phyloP scores from a whole-genome alignment of 1,140 invertebrate species.

The Hylaeus anthracinus region DNA sequence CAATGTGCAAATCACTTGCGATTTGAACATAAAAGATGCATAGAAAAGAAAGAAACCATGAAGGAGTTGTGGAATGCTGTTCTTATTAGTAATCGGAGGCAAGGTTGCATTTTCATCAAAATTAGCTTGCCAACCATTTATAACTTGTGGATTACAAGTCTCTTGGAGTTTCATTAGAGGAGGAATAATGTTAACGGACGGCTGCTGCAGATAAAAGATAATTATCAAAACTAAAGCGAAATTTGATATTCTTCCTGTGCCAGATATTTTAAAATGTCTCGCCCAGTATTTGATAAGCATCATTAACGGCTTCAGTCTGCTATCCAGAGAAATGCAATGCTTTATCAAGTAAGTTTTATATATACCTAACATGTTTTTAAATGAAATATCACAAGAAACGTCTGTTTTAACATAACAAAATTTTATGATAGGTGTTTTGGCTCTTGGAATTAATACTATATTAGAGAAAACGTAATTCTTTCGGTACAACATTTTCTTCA shows the following conservation, averaged over 20 bases:
- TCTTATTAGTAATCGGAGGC: constrained; percentile 47
- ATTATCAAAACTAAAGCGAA: constrained; percentile 84
- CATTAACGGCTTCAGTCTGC: constrained; percentile 82
- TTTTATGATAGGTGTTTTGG: constrained; percentile 88
- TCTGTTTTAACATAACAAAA: constrained; percentile 82
- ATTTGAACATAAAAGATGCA: constrained; percentile 79
- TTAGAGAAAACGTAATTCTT: constrained; percentile 78
- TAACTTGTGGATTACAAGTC: constrained; percentile 55
- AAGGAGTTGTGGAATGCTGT: constrained; percentile 78
- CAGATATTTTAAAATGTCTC: constrained; percentile 81
- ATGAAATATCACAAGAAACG: constrained; percentile 86
- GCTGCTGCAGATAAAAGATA: constrained; percentile 85
- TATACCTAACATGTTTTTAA: constrained; percentile 85
- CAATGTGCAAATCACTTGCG: constrained; percentile 81
- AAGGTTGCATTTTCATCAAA: constrained; percentile 68
- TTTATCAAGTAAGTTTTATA: constrained; percentile 84
- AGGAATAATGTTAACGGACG: constrained; percentile 76
- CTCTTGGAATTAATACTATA: constrained; percentile 83
- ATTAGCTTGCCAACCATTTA: constrained; percentile 81
- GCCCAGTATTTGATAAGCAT: constrained; percentile 88
- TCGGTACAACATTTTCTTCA: constrained; percentile 78
- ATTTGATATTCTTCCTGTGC: constrained; percentile 81
- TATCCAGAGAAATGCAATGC: constrained; percentile 82
- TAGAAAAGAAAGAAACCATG: constrained; percentile 84
- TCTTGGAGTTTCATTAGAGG: constrained; percentile 75